Evolutionary conservation across 1,140 invertebrate genomes (phyloP).

Genomic region (Drosophila pruinosa): DNA sequence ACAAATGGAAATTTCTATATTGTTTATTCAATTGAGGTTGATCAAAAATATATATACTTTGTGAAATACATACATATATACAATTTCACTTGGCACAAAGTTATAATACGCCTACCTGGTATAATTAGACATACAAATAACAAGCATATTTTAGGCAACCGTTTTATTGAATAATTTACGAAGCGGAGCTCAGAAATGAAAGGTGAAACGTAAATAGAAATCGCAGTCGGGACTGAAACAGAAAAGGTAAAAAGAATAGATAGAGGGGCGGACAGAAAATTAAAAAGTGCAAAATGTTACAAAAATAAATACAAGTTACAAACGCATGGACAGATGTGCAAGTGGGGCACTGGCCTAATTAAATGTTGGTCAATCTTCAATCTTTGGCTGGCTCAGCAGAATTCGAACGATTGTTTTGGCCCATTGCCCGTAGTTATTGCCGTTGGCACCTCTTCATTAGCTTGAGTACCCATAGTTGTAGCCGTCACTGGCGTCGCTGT

Average conservation of each 20-base stretch:
- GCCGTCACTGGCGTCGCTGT: slow-evolving; percentile 33
- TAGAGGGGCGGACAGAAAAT: slow-evolving; percentile 3
- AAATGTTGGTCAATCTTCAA: background rate
- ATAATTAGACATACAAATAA: too few relatives aligned
- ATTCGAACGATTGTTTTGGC: slow-evolving; percentile 6
- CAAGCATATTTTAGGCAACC: slow-evolving; percentile 6
- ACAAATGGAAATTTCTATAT: too few relatives aligned
- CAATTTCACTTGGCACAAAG: too few relatives aligned
- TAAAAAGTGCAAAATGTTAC: slow-evolving; percentile 14
- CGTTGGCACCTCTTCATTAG: slow-evolving; percentile 25
- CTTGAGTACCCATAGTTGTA: slow-evolving; percentile 22
- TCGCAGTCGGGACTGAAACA: slow-evolving; percentile 3
- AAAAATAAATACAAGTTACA: slow-evolving; percentile 1
- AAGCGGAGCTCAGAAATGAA: slow-evolving; percentile 2
- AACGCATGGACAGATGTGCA: background rate
- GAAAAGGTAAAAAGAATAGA: background rate
- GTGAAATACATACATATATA: too few relatives aligned
- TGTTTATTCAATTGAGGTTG: too few relatives aligned
- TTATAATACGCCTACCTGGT: too few relatives aligned
- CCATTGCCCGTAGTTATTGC: slow-evolving; percentile 3
- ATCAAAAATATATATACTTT: too few relatives aligned
- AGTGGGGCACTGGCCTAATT: slow-evolving; percentile 58
- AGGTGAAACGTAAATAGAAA: slow-evolving; percentile 19
- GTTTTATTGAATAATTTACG: slow-evolving; percentile 30
- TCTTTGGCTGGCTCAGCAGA: slow-evolving; percentile 57